These are phyloP conservation scores for Passer domesticus DNA, from an alignment of 2,113 vertebrate genomes.

Conservation along the genomic window DNA sequence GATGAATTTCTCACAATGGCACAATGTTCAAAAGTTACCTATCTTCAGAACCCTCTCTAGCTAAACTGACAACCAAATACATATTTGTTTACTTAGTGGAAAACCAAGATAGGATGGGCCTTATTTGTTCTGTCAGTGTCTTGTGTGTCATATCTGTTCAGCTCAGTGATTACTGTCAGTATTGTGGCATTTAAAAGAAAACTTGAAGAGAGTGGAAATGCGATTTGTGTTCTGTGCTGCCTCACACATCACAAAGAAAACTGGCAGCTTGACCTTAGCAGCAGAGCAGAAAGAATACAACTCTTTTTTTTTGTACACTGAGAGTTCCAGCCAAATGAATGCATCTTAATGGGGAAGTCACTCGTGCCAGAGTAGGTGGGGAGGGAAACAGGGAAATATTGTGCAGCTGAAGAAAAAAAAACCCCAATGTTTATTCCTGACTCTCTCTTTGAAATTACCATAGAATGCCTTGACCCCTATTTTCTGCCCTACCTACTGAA, in stretches of 20 bases:
- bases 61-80: neutral
- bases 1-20: neutral
- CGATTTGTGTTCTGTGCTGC: neutral
- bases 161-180: constrained; percentile 9
- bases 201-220: neutral
- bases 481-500: neutral
- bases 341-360: neutral
- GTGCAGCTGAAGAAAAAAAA: neutral
- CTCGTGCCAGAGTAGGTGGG: neutral
- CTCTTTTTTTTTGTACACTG: neutral
- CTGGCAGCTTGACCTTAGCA: constrained; percentile 16
- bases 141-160: constrained; percentile 18
- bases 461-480: neutral
- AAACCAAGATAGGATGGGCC: neutral
- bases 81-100: neutral
- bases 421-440: neutral
- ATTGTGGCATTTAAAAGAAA: neutral
- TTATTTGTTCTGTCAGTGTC: neutral
- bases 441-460: neutral
- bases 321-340: neutral
- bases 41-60: neutral
- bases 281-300: neutral
- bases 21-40: neutral
- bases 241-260: neutral
- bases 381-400: neutral